Conservation (phyloP, 1,140 invertebrate genomes). For the Planococcus citri region DNA sequence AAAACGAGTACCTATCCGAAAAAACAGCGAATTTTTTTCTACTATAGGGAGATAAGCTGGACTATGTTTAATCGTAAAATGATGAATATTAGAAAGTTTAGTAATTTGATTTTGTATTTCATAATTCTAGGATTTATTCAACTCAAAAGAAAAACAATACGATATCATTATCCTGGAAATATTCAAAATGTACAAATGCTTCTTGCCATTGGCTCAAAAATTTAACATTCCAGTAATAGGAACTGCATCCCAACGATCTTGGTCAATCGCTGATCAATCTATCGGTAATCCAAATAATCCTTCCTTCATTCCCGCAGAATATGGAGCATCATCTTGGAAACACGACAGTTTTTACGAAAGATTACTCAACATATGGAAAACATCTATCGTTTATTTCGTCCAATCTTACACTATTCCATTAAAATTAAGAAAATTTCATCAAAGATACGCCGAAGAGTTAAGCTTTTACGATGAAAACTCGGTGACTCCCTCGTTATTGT, state of each 20-base stretch:
- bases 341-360: not conserved
- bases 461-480: not conserved
- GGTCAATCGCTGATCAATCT: not conserved
- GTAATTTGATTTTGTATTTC: too few relatives aligned
- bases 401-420: not conserved
- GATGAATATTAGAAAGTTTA: too few relatives aligned
- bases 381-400: not conserved
- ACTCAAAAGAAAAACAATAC: conserved; percentile 1
- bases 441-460: not conserved
- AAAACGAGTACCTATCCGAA: too few relatives aligned
- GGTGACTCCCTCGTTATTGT: not conserved
- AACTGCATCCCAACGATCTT: not conserved
- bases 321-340: not conserved
- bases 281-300: conserved; percentile 11
- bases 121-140: not conserved
- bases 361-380: not conserved
- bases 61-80: too few relatives aligned
- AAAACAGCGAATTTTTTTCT: too few relatives aligned
- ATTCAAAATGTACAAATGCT: not conserved
- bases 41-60: too few relatives aligned
- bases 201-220: not conserved
- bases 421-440: not conserved
- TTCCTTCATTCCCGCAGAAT: not conserved
- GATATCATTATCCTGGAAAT: not conserved
- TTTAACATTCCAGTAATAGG: not conserved